Conservation (phyloP, 2,888 invertebrate genomes). For the Reticulitermes lucifugus region DNA sequence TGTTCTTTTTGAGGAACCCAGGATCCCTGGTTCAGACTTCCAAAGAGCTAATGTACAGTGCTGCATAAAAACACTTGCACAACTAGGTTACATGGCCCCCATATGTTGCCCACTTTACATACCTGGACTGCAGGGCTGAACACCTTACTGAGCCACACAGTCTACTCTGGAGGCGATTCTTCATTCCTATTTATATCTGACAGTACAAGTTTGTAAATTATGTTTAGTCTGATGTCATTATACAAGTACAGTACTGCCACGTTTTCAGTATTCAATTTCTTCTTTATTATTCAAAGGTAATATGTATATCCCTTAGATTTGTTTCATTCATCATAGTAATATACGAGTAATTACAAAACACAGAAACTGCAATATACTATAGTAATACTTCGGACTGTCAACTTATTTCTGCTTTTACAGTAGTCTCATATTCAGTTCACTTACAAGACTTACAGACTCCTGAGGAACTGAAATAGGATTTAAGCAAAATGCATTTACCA, state of each 20-base stretch:
- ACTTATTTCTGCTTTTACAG: background rate
- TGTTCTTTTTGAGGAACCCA: background rate
- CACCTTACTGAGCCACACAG: slow-evolving; percentile 1
- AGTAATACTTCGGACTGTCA: slow-evolving; percentile 14
- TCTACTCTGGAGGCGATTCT: slow-evolving; percentile 11
- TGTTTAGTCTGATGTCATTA: slow-evolving; percentile 25
- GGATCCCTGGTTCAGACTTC: background rate
- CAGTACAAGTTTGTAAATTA: slow-evolving; percentile 28
- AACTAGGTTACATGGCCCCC: background rate
- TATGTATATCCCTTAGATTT: slow-evolving; percentile 20
- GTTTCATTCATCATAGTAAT: background rate
- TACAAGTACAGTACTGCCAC: slow-evolving; percentile 25
- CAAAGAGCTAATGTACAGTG: background rate
- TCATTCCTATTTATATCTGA: background rate
- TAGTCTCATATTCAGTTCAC: slow-evolving; percentile 7
- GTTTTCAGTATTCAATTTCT: slow-evolving; percentile 34
- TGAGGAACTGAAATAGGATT: slow-evolving; percentile 2
- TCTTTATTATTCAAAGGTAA: slow-evolving; percentile 31
- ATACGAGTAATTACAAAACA: slow-evolving; percentile 16
- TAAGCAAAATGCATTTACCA: slow-evolving; percentile 37
- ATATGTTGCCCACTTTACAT: background rate
- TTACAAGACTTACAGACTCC: slow-evolving; percentile 11
- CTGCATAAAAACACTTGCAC: background rate
- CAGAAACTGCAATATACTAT: slow-evolving; percentile 26
- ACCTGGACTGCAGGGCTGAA: slow-evolving; percentile 14